Evolutionary conservation across 1,140 invertebrate genomes (phyloP), one percentile per base, ranked within the genome.

Genomic region (Hypsibius dujardini): DNA sequence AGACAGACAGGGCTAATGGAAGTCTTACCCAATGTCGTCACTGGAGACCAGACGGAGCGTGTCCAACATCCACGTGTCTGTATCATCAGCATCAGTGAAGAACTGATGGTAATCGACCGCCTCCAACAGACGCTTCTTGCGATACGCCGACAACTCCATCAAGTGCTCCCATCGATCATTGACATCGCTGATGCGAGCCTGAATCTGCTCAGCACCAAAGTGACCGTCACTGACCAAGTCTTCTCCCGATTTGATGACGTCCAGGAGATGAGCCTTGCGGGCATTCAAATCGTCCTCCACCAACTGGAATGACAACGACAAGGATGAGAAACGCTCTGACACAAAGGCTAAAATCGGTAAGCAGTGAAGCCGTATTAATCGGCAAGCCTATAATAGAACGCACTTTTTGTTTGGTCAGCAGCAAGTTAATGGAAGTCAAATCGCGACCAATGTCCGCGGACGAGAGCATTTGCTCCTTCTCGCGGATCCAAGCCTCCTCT

Each of bases 401-500:
- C 74, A 83, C 83, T 79, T 95, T 95, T 80, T 97, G 94, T 81
- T 98, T 97, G 74, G 90, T 90, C 46, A 97, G 83, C 62, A 98
- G 81, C 62, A 97, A 81, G 79, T 92, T 87, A 75, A 94, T 91
- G n/a, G 92, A 96, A 7, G 92, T 95, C 14, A 97, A 84, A 81
- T 97, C 95, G 77, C 96, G 94, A 47, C 95, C 95, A 76, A 96
- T 92, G 76, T 95, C 90, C 56, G 87, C 88, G 1, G 90, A 89
- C 1, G 90, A 95, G 46, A 97, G 88, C 75, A 98, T 96, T 79
- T 98, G 94, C 79, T 97, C 95, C 79, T 98, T 98, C 82, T 99
- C 96, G 80, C 95, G 95, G 79, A 99, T 97, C 92, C 93, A 98
- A 79, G 96, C 95, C 81, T 98, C 94, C 80, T 98, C 94, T 76